Conservation (phyloP, 2,888 invertebrate species). For the Plagodis pulveraria region DNA sequence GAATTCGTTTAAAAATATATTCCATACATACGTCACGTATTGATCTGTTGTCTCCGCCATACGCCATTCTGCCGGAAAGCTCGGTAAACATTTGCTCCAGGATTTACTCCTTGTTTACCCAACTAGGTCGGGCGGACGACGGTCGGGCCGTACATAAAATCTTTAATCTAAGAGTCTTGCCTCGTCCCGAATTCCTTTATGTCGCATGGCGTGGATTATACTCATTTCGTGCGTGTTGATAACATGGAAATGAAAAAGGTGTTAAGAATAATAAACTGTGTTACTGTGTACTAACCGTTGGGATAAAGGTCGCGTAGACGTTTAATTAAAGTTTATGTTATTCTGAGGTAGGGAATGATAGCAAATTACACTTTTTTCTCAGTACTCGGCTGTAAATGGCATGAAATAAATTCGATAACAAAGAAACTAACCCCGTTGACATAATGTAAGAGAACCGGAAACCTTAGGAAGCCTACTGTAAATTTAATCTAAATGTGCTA, state of each 20-base stretch:
- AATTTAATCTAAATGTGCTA: too few species aligned
- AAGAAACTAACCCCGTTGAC: too few species aligned
- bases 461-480: too few species aligned
- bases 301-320: neutral
- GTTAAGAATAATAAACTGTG: too few species aligned
- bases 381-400: too few species aligned
- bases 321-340: constrained; percentile 13
- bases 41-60: constrained; percentile 8
- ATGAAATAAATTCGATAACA: too few species aligned
- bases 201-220: constrained; percentile 19
- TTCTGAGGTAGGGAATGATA: neutral
- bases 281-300: neutral
- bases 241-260: constrained; percentile 9
- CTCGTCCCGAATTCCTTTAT: constrained; percentile 26
- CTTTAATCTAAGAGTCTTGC: constrained; percentile 23
- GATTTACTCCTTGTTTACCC: constrained; percentile 40
- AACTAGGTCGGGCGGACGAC: constrained; percentile 19
- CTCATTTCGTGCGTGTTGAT: constrained; percentile 20
- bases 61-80: constrained; percentile 29
- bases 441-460: too few species aligned
- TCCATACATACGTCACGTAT: constrained; percentile 3
- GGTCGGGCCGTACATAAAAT: constrained; percentile 24
- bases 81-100: constrained; percentile 43
- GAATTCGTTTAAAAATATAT: neutral
- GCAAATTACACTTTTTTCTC: too few species aligned